Evolutionary conservation across 2,888 invertebrate species (phyloP), one percentile per base, ranked within the genome.

Genomic region (Erebia ligea): DNA sequence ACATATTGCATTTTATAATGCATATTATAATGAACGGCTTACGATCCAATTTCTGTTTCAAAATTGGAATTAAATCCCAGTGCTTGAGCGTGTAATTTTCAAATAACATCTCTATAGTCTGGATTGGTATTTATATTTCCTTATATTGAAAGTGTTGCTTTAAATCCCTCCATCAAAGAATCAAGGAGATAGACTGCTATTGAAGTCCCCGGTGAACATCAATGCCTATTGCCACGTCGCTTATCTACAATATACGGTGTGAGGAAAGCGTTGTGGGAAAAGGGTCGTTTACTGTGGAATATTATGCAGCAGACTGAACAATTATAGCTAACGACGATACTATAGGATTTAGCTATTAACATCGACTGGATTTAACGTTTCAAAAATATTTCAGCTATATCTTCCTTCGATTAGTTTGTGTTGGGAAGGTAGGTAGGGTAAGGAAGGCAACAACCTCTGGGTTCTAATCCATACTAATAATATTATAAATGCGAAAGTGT

Each of bases 151-250:
- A 84, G 83, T 82, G 82, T 82, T 82, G 85, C 82, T 86, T 86
- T 85, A 88, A 88, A 90, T 88, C 88, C 89, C 84, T 85, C 85
- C 84, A 82, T 88, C 87, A 85, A 87, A 89, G 89, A 89, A 89
- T 88, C 81, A 84, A 86, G 84, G 79, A 85, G 86, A 86, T 84
- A 90, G 87, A 85, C 86, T 86, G 84, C 87, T 85, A 90, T 92
- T 88, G 88, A 91, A 89, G 85, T 91, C 89, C 88, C 90, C 82
- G 81, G 88, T 85, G 91, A 90, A 86, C 90, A 88, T 91, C 89
- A 92, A 91, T 91, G 89, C 91, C 89, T 91, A 90, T 90, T 91
- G 91, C 89, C 85, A 86, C 86, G 90, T 90, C 90, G 89, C 86
- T 91, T 91, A 91, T 91, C 91, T 86, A 81, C 87, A 86, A 84